Evolutionary conservation across 2,797 vertebrate genomes (phyloP).

Genomic region (Natrix natrix): DNA sequence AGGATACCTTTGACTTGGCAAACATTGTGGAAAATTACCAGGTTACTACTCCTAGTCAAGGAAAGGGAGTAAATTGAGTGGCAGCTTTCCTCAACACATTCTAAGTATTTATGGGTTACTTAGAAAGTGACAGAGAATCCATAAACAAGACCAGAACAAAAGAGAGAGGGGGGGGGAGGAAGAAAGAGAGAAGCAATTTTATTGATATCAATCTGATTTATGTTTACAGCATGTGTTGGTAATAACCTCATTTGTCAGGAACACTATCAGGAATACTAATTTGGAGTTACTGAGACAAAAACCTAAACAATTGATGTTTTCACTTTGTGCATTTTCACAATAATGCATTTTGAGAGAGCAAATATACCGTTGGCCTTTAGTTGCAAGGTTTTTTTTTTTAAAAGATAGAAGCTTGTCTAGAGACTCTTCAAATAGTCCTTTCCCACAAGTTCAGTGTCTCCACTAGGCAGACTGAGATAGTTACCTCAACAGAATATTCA

Average conservation of each 20-base stretch:
- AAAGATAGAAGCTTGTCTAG: not conserved
- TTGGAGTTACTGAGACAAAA: slow-evolving; percentile 57
- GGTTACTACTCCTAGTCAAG: slow-evolving; percentile 67
- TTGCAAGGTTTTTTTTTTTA: slow-evolving; percentile 11
- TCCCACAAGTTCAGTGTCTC: not conserved
- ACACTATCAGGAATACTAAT: slow-evolving; percentile 71
- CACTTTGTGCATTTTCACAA: slow-evolving; percentile 49
- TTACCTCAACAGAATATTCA: not conserved
- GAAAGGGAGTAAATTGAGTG: slow-evolving; percentile 73
- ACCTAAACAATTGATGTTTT: slow-evolving; percentile 58
- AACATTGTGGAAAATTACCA: slow-evolving; percentile 72
- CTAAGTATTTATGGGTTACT: slow-evolving; percentile 71
- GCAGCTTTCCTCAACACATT: slow-evolving; percentile 67
- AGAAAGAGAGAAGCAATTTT: slow-evolving; percentile 68
- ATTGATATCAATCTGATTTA: slow-evolving; percentile 77
- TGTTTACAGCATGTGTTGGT: slow-evolving; percentile 74
- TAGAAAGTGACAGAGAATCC: slow-evolving; percentile 65
- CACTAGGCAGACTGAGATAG: not conserved
- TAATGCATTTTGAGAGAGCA: slow-evolving; percentile 13
- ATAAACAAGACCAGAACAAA: slow-evolving; percentile 71
- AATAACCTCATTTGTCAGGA: slow-evolving; percentile 76
- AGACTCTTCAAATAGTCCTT: not conserved
- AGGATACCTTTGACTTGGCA: slow-evolving; percentile 70
- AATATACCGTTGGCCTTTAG: slow-evolving; percentile 21
- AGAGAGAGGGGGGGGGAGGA: not conserved